Evolutionary conservation across 2,797 vertebrate genomes (phyloP).

Genomic region (Amblyraja radiata): DNA sequence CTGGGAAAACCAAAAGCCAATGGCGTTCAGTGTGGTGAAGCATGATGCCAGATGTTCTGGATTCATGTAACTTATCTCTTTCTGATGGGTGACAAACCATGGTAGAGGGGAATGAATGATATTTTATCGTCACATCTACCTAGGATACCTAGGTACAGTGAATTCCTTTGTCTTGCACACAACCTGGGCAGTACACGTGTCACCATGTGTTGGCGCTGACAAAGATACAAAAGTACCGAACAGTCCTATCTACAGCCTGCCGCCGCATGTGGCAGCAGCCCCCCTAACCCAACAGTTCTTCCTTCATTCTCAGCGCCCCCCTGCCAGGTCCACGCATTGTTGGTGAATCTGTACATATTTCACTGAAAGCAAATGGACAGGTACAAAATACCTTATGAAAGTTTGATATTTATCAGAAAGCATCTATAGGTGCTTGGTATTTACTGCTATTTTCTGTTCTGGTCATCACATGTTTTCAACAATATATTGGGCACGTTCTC

Average conservation of each 20-base stretch:
- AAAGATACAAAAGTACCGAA: too few relatives aligned
- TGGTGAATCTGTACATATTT: neutral
- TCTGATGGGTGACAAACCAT: neutral
- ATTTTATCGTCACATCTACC: too few relatives aligned
- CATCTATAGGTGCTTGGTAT: neutral
- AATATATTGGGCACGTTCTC: neutral
- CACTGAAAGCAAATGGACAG: neutral
- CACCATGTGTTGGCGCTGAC: too few relatives aligned
- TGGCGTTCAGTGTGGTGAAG: neutral
- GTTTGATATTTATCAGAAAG: neutral
- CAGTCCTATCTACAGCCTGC: too few relatives aligned
- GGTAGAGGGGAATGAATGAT: neutral
- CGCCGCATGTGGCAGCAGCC: too few relatives aligned
- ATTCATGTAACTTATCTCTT: neutral
- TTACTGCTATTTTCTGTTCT: neutral
- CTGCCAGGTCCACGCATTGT: too few relatives aligned
- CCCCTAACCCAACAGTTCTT: too few relatives aligned
- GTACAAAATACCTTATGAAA: neutral
- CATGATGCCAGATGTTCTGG: neutral
- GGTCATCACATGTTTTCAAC: neutral
- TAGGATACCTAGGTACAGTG: too few relatives aligned
- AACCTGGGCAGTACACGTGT: too few relatives aligned
- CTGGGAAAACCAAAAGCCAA: neutral
- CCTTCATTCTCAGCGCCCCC: too few relatives aligned
- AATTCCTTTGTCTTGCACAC: too few relatives aligned